Percentiles rank a stretch among this genome's conserved stretches.
These are phyloP conservation scores for Copidosoma aretas DNA, from an alignment of 2,888 invertebrate species.

Conservation along the genomic window DNA sequence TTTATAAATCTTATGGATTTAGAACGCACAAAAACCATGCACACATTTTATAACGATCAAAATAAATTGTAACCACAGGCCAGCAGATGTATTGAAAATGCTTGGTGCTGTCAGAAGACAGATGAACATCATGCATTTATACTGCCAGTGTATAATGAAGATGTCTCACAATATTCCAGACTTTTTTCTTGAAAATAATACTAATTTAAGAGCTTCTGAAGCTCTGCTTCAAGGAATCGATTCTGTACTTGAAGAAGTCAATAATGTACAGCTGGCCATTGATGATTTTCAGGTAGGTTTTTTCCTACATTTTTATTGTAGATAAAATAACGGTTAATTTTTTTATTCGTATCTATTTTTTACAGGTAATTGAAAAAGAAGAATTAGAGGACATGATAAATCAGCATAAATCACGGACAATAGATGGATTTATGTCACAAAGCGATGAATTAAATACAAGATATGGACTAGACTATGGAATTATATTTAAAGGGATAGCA, in stretches of 20 bases:
- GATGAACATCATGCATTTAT: conserved; percentile 23
- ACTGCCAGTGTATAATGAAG: conserved; percentile 9
- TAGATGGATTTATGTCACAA: too few relatives aligned
- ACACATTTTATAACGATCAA: not conserved
- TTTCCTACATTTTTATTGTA: not conserved
- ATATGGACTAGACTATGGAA: too few relatives aligned
- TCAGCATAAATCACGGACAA: too few relatives aligned
- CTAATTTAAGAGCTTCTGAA: conserved; percentile 28
- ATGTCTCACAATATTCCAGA: conserved; percentile 10
- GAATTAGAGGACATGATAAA: too few relatives aligned
- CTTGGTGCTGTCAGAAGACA: conserved; percentile 11
- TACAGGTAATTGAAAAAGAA: not conserved
- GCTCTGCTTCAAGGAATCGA: conserved; percentile 8
- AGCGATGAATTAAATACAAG: not conserved
- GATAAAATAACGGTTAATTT: not conserved
- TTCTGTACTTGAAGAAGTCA: conserved; percentile 14
- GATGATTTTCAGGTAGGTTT: conserved; percentile 10
- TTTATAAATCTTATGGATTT: not conserved
- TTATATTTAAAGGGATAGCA: too few relatives aligned
- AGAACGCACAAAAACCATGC: too few relatives aligned
- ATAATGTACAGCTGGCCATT: conserved; percentile 7
- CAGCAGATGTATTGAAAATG: conserved; percentile 19
- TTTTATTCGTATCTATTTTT: not conserved
- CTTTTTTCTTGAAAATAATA: conserved; percentile 26
- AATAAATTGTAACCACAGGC: conserved; percentile 5